Conservation (phyloP, 1,140 invertebrate species). For the Polyergus mexicanus region DNA sequence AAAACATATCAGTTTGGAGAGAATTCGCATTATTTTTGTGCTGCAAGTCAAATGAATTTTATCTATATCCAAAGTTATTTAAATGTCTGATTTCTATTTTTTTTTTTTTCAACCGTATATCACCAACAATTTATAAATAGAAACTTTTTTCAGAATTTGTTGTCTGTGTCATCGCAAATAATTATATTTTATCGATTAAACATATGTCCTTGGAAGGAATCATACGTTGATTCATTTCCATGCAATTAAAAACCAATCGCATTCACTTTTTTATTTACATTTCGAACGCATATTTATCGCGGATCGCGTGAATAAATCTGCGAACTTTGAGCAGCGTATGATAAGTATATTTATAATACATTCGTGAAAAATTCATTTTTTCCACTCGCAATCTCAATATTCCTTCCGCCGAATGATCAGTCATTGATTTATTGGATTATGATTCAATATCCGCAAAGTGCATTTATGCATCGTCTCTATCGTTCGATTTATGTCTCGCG, state of each 20-base stretch:
- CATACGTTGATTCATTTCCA: not conserved
- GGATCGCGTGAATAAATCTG: not conserved
- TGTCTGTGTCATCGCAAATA: not conserved
- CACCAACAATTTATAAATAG: not conserved
- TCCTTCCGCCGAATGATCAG: not conserved
- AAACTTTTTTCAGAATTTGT: not conserved
- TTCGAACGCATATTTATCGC: not conserved
- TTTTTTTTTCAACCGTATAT: not conserved
- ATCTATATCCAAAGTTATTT: not conserved
- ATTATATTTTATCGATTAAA: not conserved
- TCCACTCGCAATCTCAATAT: not conserved
- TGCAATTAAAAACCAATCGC: not conserved
- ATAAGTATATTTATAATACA: not conserved
- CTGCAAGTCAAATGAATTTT: not conserved
- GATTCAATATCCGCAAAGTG: not conserved
- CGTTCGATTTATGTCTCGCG: not conserved
- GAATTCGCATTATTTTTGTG: not conserved
- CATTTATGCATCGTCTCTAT: not conserved
- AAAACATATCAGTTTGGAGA: not conserved
- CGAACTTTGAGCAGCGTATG: constrained; percentile 17
- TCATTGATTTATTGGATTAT: constrained; percentile 9
- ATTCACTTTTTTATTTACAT: not conserved
- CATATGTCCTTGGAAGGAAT: not conserved
- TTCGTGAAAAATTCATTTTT: not conserved
- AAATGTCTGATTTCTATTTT: not conserved